phyloP scores from a whole-genome alignment of 2,888 invertebrate species.

The Coleophora deauratella region DNA sequence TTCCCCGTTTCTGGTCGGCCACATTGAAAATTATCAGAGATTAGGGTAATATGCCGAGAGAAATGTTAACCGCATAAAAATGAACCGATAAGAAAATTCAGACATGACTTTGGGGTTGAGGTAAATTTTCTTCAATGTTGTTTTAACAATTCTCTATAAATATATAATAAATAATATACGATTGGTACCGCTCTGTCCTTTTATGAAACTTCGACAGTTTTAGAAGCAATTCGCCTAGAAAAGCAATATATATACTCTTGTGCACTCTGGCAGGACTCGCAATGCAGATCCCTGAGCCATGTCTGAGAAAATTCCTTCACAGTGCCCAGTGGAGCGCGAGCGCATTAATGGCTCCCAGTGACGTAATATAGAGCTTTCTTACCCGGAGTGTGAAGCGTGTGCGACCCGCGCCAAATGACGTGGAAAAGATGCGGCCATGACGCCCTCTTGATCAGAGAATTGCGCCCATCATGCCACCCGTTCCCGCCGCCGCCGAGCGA shows the following conservation, averaged over 20 bases:
- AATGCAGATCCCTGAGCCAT: too few relatives aligned
- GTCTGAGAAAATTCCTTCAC: too few relatives aligned
- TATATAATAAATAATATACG: too few relatives aligned
- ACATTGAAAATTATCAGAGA: constrained; percentile 27
- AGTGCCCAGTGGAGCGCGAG: constrained; percentile 33
- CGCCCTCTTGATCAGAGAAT: constrained; percentile 48
- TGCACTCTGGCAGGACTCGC: too few relatives aligned
- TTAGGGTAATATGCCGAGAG: constrained; percentile 50
- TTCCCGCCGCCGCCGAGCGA: too few relatives aligned
- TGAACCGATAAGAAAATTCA: constrained; percentile 55
- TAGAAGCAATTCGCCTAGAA: too few relatives aligned
- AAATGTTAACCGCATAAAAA: constrained; percentile 54
- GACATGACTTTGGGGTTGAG: constrained; percentile 23
- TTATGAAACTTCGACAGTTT: too few relatives aligned
- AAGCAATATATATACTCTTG: too few relatives aligned
- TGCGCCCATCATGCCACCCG: constrained; percentile 7
- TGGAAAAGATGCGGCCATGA: constrained; percentile 55
- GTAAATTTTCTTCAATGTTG: constrained; percentile 32
- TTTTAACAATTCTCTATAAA: too few relatives aligned
- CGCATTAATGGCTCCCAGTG: constrained; percentile 43
- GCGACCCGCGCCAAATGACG: constrained; percentile 54
- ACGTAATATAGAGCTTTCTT: constrained; percentile 29
- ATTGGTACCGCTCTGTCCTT: too few relatives aligned
- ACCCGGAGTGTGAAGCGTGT: constrained; percentile 33
- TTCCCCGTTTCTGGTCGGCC: constrained; percentile 2